A percentile compares a stretch with the other conserved stretches of the same genome.
These are phyloP conservation scores for Vicugna pacos DNA, from an alignment of 2,113 vertebrate species.

Conservation along the genomic window DNA sequence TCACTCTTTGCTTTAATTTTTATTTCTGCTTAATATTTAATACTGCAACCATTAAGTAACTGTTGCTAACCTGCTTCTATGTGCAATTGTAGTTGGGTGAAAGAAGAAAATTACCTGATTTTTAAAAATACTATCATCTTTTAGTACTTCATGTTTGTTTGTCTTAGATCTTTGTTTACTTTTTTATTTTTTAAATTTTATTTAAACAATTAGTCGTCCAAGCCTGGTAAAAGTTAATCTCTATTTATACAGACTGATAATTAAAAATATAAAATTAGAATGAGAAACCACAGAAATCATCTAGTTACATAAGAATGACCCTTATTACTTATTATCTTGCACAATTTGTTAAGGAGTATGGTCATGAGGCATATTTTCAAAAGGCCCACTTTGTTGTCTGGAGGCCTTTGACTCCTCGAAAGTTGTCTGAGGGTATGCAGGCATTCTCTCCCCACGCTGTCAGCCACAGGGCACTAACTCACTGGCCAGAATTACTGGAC, in stretches of 20 bases:
- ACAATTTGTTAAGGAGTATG: background rate
- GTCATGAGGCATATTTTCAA: background rate
- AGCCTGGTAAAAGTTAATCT: background rate
- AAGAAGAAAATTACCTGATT: background rate
- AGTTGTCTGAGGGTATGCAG: background rate
- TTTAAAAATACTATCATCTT: background rate
- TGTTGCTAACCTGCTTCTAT: background rate
- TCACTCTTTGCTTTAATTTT: background rate
- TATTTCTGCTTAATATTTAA: background rate
- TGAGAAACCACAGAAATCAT: background rate
- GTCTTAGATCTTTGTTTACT: background rate
- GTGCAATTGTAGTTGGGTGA: background rate
- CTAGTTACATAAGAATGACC: background rate
- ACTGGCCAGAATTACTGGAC: background rate
- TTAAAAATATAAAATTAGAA: background rate
- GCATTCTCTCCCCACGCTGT: background rate
- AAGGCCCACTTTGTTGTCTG: background rate
- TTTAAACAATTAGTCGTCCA: background rate
- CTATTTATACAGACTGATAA: background rate
- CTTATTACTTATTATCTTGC: background rate
- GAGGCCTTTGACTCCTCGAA: background rate
- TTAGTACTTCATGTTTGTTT: background rate
- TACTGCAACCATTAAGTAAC: background rate
- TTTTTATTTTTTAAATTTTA: background rate
- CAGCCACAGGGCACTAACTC: background rate